These are phyloP conservation scores for Hystrix cristata DNA, from an alignment of 2,113 vertebrate species.

Conservation along the genomic window DNA sequence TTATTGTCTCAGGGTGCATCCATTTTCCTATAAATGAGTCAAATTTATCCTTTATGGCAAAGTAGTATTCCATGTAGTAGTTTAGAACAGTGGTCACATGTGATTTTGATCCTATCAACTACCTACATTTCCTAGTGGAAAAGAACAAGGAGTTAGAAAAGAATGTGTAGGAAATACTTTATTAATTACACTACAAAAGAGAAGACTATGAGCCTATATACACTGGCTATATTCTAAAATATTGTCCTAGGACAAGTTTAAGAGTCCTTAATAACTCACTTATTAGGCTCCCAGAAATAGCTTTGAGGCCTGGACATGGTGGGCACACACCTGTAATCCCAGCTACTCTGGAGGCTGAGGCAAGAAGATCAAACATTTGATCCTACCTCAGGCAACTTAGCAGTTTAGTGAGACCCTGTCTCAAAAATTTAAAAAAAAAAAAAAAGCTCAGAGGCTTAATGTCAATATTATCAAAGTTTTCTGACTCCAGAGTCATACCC, in stretches of 20 bases:
- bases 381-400: not conserved
- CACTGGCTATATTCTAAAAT: not conserved
- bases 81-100: not conserved
- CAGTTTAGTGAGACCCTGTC: not conserved
- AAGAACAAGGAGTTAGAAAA: not conserved
- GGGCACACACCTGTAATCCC: not conserved
- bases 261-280: not conserved
- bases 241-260: not conserved
- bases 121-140: not conserved
- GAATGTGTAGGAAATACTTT: not conserved
- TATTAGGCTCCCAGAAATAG: conserved; percentile 11
- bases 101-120: not conserved
- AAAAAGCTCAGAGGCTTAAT: not conserved
- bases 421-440: not conserved
- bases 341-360: not conserved
- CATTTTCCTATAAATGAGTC: not conserved
- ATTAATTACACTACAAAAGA: not conserved
- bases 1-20: not conserved
- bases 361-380: not conserved
- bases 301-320: not conserved
- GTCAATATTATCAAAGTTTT: conserved; percentile 23
- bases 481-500: not conserved
- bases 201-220: not conserved
- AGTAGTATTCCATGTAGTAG: not conserved
- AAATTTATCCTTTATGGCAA: not conserved